Evolutionary conservation across 2,797 vertebrate genomes (phyloP).

Genomic region (Eulemur albifrons): DNA sequence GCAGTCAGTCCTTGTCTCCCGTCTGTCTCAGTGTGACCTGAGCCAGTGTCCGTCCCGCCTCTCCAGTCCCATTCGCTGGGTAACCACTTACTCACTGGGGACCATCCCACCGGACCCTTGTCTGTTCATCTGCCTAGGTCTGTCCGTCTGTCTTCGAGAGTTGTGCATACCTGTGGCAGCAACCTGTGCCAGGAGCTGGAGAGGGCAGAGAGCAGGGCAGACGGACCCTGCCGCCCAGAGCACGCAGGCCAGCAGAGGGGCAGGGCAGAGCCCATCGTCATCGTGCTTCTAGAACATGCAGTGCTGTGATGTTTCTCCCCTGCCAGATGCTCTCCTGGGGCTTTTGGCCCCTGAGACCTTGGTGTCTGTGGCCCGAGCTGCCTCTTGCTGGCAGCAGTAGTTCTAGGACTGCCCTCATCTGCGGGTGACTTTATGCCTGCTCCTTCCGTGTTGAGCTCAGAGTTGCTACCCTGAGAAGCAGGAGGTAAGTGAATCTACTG

Average conservation of each 20-base stretch:
- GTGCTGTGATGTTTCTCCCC: neutral
- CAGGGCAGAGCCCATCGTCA: accelerated
- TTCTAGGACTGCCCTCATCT: neutral
- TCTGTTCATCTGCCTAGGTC: neutral
- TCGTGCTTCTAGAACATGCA: neutral
- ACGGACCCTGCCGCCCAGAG: no score
- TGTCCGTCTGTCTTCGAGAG: neutral
- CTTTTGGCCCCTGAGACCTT: neutral
- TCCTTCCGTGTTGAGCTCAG: neutral
- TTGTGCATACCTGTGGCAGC: neutral
- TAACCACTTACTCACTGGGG: neutral
- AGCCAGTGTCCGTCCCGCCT: neutral
- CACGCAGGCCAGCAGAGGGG: neutral
- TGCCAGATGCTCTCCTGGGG: neutral
- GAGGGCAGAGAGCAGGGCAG: no score
- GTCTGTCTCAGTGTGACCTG: neutral
- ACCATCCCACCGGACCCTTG: no score
- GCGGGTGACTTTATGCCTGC: no score
- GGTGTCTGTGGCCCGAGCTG: neutral
- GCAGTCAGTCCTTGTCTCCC: neutral
- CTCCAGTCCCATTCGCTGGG: neutral
- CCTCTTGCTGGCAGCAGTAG: neutral
- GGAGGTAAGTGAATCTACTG: conserved; percentile 61
- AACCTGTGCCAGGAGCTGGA: neutral
- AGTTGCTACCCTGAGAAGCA: neutral